These are phyloP conservation scores for Artibeus lituratus DNA, from an alignment of 2,797 vertebrate genomes.

Conservation along the genomic window DNA sequence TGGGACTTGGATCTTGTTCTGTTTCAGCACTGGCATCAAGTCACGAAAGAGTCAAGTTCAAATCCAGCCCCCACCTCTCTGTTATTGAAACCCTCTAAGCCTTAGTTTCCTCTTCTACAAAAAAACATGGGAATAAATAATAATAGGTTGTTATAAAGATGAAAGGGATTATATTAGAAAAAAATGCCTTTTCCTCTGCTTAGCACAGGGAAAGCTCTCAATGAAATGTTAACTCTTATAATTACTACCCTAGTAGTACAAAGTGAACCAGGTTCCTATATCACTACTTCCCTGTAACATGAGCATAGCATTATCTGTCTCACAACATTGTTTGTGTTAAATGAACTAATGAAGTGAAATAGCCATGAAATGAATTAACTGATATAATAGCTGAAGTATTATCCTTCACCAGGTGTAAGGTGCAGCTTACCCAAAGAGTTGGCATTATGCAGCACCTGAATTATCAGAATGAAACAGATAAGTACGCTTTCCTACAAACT, in stretches of 20 bases:
- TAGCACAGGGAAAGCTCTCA: neutral
- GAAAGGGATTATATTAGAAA: constrained; percentile 8
- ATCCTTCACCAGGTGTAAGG: neutral
- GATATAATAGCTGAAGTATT: neutral
- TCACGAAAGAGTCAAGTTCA: neutral
- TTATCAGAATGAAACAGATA: neutral
- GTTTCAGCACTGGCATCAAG: neutral
- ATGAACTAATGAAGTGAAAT: constrained; percentile 12
- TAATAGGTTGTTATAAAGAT: neutral
- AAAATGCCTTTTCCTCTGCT: neutral
- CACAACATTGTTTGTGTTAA: neutral
- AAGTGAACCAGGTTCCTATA: neutral
- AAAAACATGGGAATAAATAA: neutral
- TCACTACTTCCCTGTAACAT: neutral
- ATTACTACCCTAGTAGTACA: neutral
- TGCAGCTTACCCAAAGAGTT: neutral
- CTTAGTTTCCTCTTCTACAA: neutral
- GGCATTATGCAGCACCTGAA: neutral
- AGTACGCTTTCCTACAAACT: neutral
- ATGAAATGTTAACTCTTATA: neutral
- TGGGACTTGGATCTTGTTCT: neutral
- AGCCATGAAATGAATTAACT: neutral
- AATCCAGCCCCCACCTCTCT: neutral
- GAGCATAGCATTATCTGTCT: neutral
- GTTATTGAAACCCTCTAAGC: neutral